Evolutionary conservation across 2,797 vertebrate genomes (phyloP), one percentile per base, ranked within the genome.

Genomic region (Rhynchonycteris naso): DNA sequence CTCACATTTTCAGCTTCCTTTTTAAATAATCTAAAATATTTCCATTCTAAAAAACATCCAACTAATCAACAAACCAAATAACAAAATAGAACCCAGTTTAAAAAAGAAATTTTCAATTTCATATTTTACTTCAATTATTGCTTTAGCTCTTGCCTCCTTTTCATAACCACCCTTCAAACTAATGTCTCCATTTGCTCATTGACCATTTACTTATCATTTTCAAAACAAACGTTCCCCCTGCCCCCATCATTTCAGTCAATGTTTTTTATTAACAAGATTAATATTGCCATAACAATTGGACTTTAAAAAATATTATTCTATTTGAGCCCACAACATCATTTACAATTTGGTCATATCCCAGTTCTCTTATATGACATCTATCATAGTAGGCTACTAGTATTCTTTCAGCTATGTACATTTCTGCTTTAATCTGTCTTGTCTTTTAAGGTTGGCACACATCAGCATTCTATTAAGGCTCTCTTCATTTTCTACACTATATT

Each of bases 11-110:
- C 33, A 30, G 1, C 61, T 82, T 82, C 18, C 21, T 86, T 58
- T 94, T 61, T 43, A 82, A 72, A 65, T 84, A 52, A 79, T 65
- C 50, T 72, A 65, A 85, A 83, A 89, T 68, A 63, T 18, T 75
- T 66, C 10, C 38, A 59, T 24, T 18, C 38, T 26, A 61, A 61
- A 76, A 35, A 30, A 14, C 24, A 68, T 7, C 5, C 15, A 89
- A 52, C 7, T 16, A 30, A 54, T 63, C 56, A 81, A 65, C n/a
- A 83, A 72, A 63, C 14, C 75, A 87, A 66, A 91, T 72, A 50
- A 90, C 6, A 1, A 43, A 61, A 79, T 54, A 54, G 52, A 72
- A 63, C 4, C 19, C 28, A 71, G 1, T 6, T 50, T 52, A 47
- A 81, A 61, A 79, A 12, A 19, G 16, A 8, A 78, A 38, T 26